Conservation (phyloP, 2,797 vertebrate genomes). For the Podarcis siculus region DNA sequence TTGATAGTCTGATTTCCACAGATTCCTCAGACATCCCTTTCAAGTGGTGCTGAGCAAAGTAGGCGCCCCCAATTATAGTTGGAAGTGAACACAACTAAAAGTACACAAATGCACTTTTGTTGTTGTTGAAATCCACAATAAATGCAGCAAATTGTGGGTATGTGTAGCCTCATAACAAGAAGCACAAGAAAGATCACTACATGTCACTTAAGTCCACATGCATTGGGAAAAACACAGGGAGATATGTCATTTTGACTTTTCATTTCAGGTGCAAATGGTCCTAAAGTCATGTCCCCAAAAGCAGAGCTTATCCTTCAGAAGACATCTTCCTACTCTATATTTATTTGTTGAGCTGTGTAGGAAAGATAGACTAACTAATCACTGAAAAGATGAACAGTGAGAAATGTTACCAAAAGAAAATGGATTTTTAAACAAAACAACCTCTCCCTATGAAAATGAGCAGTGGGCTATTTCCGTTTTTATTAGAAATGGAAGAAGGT, state of each 20-base stretch:
- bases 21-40: too few relatives aligned
- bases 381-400: slow-evolving; percentile 5
- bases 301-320: neutral
- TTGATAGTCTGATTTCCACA: too few relatives aligned
- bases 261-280: neutral
- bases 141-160: neutral
- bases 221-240: neutral
- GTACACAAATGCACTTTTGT: neutral
- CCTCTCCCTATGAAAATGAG: neutral
- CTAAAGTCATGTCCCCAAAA: neutral
- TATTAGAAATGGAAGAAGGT: neutral
- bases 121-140: neutral
- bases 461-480: neutral
- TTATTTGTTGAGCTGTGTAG: slow-evolving; percentile 36
- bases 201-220: too few relatives aligned
- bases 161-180: neutral
- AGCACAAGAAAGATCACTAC: neutral
- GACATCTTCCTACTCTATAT: neutral
- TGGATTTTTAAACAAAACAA: slow-evolving; percentile 33
- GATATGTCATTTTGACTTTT: neutral
- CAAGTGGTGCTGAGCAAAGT: neutral
- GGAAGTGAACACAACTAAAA: neutral
- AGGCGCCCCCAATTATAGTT: neutral
- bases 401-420: neutral
- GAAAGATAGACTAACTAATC: slow-evolving; percentile 19